These are phyloP conservation scores for Eleutherodactylus coqui DNA, from an alignment of 2,797 vertebrate genomes.

Conservation along the genomic window DNA sequence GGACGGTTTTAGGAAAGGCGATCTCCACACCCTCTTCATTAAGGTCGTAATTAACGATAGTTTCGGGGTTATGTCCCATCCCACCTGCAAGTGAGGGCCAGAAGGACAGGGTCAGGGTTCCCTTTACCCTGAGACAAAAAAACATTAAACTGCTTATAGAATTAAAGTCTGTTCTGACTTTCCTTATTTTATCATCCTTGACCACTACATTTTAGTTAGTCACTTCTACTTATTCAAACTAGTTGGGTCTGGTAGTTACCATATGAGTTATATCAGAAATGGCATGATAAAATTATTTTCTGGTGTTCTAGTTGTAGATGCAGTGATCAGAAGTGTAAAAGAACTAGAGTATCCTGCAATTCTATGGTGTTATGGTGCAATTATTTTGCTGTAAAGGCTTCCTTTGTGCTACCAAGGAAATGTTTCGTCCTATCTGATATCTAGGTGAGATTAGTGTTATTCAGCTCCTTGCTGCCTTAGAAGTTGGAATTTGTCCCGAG, in stretches of 20 bases:
- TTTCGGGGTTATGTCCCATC: conserved; percentile 75
- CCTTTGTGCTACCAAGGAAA: neutral
- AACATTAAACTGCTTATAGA: conserved; percentile 6
- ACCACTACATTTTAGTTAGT: neutral
- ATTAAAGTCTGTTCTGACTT: neutral
- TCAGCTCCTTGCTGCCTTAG: no score
- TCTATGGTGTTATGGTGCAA: no score
- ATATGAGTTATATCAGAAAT: neutral
- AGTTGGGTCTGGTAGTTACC: neutral
- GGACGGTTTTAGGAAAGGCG: conserved; percentile 89
- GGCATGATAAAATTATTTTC: neutral
- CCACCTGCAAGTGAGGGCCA: conserved; percentile 88
- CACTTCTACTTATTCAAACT: neutral
- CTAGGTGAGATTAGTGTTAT: no score
- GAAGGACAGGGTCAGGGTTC: conserved; percentile 83
- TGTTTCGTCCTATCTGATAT: neutral
- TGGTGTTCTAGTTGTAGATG: neutral
- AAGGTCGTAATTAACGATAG: conserved; percentile 82
- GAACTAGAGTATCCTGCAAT: neutral
- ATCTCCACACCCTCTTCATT: conserved; percentile 85
- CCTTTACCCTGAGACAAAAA: conserved; percentile 40
- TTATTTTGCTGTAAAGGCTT: neutral
- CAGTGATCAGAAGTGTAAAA: neutral
- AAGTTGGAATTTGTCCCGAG: neutral
- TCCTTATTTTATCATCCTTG: neutral